phyloP scores from a whole-genome alignment of 2,888 invertebrate genomes.

The Nomada flava region DNA sequence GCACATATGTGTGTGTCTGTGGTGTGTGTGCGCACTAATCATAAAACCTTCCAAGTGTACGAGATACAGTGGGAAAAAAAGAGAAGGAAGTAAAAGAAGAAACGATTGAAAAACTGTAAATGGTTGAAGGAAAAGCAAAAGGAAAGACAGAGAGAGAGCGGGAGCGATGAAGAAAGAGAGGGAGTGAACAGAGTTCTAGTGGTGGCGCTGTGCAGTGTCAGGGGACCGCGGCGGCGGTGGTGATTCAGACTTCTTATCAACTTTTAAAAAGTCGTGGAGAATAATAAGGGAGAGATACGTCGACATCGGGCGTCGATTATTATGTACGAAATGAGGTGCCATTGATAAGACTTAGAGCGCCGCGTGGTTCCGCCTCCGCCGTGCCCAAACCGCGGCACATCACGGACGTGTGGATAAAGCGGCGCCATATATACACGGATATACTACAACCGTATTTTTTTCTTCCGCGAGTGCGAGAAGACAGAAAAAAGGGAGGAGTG shows the following conservation, averaged over 20 bases:
- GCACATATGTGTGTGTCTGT: background rate
- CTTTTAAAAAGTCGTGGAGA: conserved; percentile 40
- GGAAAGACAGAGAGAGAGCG: conserved; percentile 15
- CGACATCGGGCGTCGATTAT: conserved; percentile 52
- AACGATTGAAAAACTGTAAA: background rate
- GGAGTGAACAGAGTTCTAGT: conserved; percentile 50
- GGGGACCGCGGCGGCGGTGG: conserved; percentile 76
- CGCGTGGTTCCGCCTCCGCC: conserved; percentile 70
- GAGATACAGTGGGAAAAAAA: conserved; percentile 26
- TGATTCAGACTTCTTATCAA: conserved; percentile 75
- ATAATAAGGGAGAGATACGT: conserved; percentile 39
- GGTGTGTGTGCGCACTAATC: conserved; percentile 20
- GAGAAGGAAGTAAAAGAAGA: background rate
- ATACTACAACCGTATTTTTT: conserved; percentile 55
- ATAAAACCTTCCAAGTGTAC: conserved; percentile 39
- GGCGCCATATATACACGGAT: conserved; percentile 58
- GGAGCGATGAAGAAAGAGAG: conserved; percentile 11
- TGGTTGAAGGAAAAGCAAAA: background rate
- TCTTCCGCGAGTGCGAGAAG: conserved; percentile 38
- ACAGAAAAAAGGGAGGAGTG: conserved; percentile 44
- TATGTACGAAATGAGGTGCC: conserved; percentile 66
- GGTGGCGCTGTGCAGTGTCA: conserved; percentile 72
- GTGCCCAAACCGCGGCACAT: conserved; percentile 65
- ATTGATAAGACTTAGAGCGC: conserved; percentile 64
- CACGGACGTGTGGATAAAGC: conserved; percentile 65